Percentiles rank a stretch among this genome's conserved stretches.
Conservation (phyloP, 92 coral and sea anemone species). For the Porites lobata region DNA sequence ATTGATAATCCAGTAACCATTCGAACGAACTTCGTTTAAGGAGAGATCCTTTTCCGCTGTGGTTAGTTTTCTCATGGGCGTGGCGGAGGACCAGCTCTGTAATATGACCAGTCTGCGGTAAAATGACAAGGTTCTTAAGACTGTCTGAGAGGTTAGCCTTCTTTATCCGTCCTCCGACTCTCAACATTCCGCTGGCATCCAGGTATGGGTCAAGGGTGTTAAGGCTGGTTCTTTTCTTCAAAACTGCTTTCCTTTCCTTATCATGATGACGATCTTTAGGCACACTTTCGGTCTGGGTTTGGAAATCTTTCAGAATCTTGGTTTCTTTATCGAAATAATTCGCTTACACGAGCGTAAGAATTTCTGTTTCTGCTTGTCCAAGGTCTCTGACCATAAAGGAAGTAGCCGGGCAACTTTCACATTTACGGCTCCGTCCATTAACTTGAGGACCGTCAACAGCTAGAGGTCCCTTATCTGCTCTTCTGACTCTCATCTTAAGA, state of each 20-base stretch:
- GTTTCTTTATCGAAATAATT: not conserved
- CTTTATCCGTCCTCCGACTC: constrained; percentile 54
- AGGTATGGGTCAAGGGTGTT: constrained; percentile 47
- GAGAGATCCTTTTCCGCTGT: constrained; percentile 14
- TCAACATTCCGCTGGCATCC: constrained; percentile 19
- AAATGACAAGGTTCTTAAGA: constrained; percentile 32
- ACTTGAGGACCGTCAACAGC: constrained; percentile 10
- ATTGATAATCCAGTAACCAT: too few relatives aligned
- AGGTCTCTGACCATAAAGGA: constrained; percentile 33
- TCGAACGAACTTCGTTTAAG: too few relatives aligned
- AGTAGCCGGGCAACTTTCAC: not conserved
- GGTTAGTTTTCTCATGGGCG: constrained; percentile 34
- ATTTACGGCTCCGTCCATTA: not conserved
- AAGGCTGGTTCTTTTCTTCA: constrained; percentile 42
- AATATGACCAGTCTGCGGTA: constrained; percentile 30
- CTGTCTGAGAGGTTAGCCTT: constrained; percentile 24
- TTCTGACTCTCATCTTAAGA: not conserved
- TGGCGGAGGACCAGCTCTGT: constrained; percentile 29
- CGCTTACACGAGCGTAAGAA: constrained; percentile 57
- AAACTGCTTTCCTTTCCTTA: constrained; percentile 9
- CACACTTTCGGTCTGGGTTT: constrained; percentile 1
- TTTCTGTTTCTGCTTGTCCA: constrained; percentile 49
- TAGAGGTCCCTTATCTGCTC: not conserved
- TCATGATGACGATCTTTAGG: constrained; percentile 14
- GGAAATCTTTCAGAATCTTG: constrained; percentile 52